A percentile compares a stretch with the other conserved stretches of the same genome.
Evolutionary conservation across 2,888 invertebrate genomes (phyloP).

Genomic region (Cantharis rustica): DNA sequence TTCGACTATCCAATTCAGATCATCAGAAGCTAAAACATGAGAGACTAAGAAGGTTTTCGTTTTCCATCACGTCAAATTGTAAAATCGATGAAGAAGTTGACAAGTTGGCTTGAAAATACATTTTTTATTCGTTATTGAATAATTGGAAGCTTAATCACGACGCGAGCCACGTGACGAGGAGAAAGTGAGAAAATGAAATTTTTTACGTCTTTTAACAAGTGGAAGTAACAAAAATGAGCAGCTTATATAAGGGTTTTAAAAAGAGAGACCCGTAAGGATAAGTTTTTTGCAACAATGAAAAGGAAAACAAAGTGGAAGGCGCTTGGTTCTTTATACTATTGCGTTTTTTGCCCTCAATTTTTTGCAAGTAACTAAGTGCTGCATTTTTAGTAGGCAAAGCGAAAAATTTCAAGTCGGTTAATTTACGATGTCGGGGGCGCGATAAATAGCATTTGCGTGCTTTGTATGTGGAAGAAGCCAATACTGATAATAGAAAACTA

Average conservation of each 20-base stretch:
- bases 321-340: background rate
- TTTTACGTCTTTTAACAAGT: background rate
- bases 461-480: background rate
- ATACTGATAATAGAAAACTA: background rate
- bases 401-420: background rate
- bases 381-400: background rate
- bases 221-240: background rate
- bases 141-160: background rate
- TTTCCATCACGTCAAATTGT: background rate
- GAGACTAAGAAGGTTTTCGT: background rate
- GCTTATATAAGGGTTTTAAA: background rate
- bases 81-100: background rate
- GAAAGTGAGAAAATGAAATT: background rate
- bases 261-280: background rate
- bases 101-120: background rate
- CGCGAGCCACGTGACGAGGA: background rate
- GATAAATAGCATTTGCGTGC: background rate
- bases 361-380: background rate
- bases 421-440: background rate
- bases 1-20: background rate
- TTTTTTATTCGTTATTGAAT: background rate
- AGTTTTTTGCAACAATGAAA: background rate
- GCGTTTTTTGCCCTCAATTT: background rate
- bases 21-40: background rate
- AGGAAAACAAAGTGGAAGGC: background rate